Conservation (phyloP, 2,888 invertebrate genomes). For the Agrilus cyanescens region DNA sequence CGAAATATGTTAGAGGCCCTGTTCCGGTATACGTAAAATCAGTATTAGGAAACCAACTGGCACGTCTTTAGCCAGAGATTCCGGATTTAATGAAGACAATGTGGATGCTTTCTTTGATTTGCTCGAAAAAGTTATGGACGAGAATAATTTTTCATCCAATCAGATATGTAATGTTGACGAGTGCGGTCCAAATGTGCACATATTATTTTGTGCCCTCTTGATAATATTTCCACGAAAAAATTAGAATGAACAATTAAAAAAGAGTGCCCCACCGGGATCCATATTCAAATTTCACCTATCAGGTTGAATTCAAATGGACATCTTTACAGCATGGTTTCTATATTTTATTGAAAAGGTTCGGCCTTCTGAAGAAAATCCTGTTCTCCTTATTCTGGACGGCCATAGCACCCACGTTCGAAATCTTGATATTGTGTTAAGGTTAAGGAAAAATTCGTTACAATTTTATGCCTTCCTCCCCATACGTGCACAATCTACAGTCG, state of each 20-base stretch:
- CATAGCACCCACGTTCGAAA: constrained; percentile 27
- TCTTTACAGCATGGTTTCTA: constrained; percentile 27
- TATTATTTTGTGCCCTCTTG: no score
- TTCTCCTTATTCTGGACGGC: constrained; percentile 27
- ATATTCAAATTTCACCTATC: constrained; percentile 14
- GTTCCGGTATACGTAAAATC: constrained; percentile 2
- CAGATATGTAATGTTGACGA: constrained; percentile 10
- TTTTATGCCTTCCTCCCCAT: constrained; percentile 27
- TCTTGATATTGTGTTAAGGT: constrained; percentile 20
- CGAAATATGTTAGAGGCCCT: no score
- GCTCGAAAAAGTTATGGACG: constrained; percentile 8
- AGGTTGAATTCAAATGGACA: constrained; percentile 25
- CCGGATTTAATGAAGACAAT: constrained; percentile 8
- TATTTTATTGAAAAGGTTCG: constrained; percentile 27
- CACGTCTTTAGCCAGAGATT: constrained; percentile 4
- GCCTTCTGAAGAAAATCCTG: constrained; percentile 21
- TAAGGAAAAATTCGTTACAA: constrained; percentile 19
- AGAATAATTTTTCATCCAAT: constrained; percentile 3
- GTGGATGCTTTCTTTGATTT: constrained; percentile 9
- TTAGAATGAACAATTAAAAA: constrained; percentile 14
- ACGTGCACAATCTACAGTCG: constrained; percentile 21
- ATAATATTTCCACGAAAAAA: constrained; percentile 9
- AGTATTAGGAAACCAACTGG: constrained; percentile 6
- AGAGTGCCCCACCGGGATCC: constrained; percentile 23
- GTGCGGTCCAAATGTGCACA: no score